phyloP scores from a whole-genome alignment of 2,797 vertebrate species.

The Antennarius maculatus region DNA sequence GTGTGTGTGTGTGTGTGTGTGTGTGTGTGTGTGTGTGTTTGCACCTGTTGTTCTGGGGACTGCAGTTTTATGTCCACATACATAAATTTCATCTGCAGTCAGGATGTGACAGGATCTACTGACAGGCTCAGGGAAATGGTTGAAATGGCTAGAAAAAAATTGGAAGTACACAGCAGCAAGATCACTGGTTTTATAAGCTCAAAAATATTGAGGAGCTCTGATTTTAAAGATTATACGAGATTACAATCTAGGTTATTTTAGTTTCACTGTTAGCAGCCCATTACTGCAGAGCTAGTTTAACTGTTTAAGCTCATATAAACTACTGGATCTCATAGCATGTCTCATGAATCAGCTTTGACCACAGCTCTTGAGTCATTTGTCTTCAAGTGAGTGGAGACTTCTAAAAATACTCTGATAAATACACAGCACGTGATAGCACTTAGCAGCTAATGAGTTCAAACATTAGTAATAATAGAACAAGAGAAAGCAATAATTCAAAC shows the following conservation, averaged over 20 bases:
- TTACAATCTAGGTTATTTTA: constrained; percentile 10
- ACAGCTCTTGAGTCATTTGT: background rate
- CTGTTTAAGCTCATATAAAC: constrained; percentile 6
- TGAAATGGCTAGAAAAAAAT: background rate
- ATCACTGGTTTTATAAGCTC: constrained; percentile 3
- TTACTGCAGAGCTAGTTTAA: constrained; percentile 7
- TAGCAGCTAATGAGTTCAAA: background rate
- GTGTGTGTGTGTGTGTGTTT: constrained; percentile 18
- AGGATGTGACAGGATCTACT: background rate
- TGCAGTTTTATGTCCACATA: constrained; percentile 34
- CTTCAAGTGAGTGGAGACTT: background rate
- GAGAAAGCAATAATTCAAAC: background rate
- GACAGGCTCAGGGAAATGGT: background rate
- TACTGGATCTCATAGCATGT: background rate
- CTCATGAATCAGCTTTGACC: background rate
- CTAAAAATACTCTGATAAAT: background rate
- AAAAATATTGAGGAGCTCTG: background rate
- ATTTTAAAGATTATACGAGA: constrained; percentile 20
- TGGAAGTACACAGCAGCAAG: background rate
- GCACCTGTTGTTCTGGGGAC: constrained; percentile 68
- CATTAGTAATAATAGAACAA: background rate
- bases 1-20: too few relatives aligned
- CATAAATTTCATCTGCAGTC: constrained; percentile 25
- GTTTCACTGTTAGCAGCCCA: constrained; percentile 5
- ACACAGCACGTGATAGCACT: background rate